Base-by-base conservation (phyloP, 1,140 invertebrate species). In the Hesperophylax magnus region DNA sequence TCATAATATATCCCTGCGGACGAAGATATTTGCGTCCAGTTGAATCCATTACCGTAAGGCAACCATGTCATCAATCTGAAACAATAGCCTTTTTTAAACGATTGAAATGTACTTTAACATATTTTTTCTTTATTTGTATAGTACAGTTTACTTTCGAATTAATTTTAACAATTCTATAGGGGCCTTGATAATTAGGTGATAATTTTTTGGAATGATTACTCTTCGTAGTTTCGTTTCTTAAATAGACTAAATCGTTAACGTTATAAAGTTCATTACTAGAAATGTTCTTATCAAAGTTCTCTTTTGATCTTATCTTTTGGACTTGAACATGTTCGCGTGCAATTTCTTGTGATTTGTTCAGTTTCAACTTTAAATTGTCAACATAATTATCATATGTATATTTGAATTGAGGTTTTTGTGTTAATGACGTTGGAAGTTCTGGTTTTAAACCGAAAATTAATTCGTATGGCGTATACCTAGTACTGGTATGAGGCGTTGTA, bases 1-100 rank as follows among this genome's bases (percentile, higher is more conserved):
- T 63, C 60, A 63, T 63, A 63, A 20, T 63, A 63, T 20, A 63
- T 63, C 14, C 60, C 60, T 20, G 60, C 24, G 14, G 24, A 22
- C 22, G 60, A 7, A n/a, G 20, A 22, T 22, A 63, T 20, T 27
- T 63, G 60, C 0, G 24, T 20, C 24, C 14, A 15, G 24, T 63
- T 63, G 60, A 22, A 58, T 20, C 22, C 60, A 63, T 63, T 63
- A 4, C 18, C 3, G 22, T 7, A 63, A 9, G 18, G 18, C 14
- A 63, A 27, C 14, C n/a, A 15, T 20, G 24, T 6, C 14, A 15
- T 63, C 4, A 63, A 22, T 27, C 60, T 63, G 60, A 5, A 63
- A 63, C 24, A 27, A 63, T 24, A 65, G 20, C 20, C 17, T 39
- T 39, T 39, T 60, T 60, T 18, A 60, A 6, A 20, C n/a, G 18